Percentiles rank a stretch among this genome's conserved stretches.
phyloP scores from a whole-genome alignment of 2,113 vertebrate species.

The Entelurus aequoreus region DNA sequence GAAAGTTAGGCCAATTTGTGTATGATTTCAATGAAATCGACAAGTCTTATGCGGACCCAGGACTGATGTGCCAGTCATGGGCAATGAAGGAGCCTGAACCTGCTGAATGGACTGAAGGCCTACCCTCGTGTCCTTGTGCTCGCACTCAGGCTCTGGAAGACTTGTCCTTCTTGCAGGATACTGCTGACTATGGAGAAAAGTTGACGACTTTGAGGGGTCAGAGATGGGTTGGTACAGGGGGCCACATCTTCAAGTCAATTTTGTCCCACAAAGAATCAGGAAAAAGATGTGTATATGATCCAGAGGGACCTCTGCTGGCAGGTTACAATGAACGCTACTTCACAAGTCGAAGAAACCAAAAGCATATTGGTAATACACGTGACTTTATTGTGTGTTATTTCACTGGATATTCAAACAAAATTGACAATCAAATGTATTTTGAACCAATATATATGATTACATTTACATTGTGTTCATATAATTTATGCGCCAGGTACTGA shows the following conservation, averaged over 20 bases:
- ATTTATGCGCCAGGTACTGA: not conserved
- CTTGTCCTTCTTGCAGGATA: conserved; percentile 64
- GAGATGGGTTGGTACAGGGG: conserved; percentile 57
- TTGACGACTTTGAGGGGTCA: conserved; percentile 54
- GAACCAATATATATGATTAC: not conserved
- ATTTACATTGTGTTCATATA: not conserved
- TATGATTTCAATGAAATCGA: conserved; percentile 60
- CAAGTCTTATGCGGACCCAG: conserved; percentile 37
- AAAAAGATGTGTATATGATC: conserved; percentile 74
- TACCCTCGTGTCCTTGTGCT: conserved; percentile 71
- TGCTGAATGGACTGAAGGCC: conserved; percentile 51
- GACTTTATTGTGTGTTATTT: not conserved
- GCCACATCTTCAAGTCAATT: conserved; percentile 64
- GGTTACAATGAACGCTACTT: conserved; percentile 76
- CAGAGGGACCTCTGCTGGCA: conserved; percentile 67
- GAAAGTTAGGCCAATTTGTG: conserved; percentile 65
- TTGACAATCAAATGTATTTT: not conserved
- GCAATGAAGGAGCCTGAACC: conserved; percentile 64
- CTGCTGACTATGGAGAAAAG: conserved; percentile 15
- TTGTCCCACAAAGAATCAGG: conserved; percentile 68
- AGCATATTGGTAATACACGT: conserved; percentile 67
- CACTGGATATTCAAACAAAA: not conserved
- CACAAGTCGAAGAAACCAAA: conserved; percentile 47
- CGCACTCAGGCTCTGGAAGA: conserved; percentile 67
- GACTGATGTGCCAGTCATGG: conserved; percentile 68